phyloP scores from a whole-genome alignment of 23 tunicate species.

The Trididemnum miniatum region DNA sequence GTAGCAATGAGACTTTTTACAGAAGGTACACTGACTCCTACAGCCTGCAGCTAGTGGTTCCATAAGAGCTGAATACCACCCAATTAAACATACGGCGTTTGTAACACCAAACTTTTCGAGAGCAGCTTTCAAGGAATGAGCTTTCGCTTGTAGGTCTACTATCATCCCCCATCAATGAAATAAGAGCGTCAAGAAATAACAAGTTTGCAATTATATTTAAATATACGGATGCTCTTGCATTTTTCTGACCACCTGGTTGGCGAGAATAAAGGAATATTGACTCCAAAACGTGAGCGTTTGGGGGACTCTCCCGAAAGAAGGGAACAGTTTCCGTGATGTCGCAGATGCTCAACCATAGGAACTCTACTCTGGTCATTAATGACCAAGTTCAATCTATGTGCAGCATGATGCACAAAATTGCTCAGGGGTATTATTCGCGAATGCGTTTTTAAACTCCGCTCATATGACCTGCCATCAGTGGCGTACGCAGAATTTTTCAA shows the following conservation, averaged over 20 bases:
- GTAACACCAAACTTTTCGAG: slow-evolving; percentile 8
- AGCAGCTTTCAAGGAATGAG: too few relatives aligned
- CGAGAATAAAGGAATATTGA: background rate
- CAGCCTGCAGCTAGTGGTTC: slow-evolving; percentile 27
- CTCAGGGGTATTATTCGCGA: background rate
- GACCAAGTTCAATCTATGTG: background rate
- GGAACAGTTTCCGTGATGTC: background rate
- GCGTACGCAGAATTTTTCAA: too few relatives aligned
- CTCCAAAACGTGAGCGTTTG: background rate
- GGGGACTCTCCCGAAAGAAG: background rate
- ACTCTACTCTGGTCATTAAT: too few relatives aligned
- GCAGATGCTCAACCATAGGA: background rate
- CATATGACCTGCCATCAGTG: background rate
- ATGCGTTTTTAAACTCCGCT: background rate
- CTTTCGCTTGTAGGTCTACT: background rate
- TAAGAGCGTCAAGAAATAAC: background rate
- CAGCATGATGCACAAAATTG: background rate
- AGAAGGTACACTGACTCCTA: slow-evolving; percentile 28
- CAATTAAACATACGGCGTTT: slow-evolving; percentile 1
- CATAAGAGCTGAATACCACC: background rate
- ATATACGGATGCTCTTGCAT: background rate
- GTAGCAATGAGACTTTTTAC: slow-evolving; percentile 22
- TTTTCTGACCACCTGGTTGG: too few relatives aligned
- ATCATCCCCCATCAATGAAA: background rate
- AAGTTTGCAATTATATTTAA: background rate